Evolutionary conservation across 2,797 vertebrate genomes (phyloP), one percentile per base, ranked within the genome.

Genomic region (Coccyzus lansbergi): DNA sequence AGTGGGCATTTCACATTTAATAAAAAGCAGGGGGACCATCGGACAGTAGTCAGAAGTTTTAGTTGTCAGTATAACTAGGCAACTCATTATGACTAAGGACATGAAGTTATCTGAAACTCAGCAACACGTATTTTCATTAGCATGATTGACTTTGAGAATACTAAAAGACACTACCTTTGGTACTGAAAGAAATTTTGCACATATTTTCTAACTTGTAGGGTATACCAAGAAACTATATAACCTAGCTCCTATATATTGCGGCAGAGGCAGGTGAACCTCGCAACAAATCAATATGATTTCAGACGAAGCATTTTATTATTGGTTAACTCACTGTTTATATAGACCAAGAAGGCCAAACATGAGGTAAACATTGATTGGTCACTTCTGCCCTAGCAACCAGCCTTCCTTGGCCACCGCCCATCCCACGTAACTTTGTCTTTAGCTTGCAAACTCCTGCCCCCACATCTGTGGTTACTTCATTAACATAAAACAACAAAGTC

Each of bases 21-120:
- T 13, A 51, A 53, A 91, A 74, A 9, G 2, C 2, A 4, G 12
- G 12, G 4, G 3, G 4, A 7, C 7, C 14, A 16, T 15, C 3
- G 15, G 17, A 14, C 3, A 52, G 5, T 2, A n/a, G 12, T 22
- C 34, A 38, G 53, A 64, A 75, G 4, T 44, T 10, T 48, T 22
- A 64, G 4, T 36, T 71, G 15, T 40, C 46, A 51, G 3, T 29
- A 17, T 26, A 64, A 36, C 16, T 34, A 33, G 38, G n/a, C 33
- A 51, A 7, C 24, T 86, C 65, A 79, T n/a, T n/a, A n/a, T n/a
- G n/a, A n/a, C 3, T 1, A 31, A 75, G 46, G 26, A 52, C 26
- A 42, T 8, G 8, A 36, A 24, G 5, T 33, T 53, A 29, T 62
- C 16, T 74, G 49, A n/a, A 70, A 28, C n/a, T 10, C 31, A 88